Percentiles rank a stretch among this genome's conserved stretches.
Evolutionary conservation across 2,113 vertebrate genomes (phyloP).

Genomic region (Oenanthe melanoleuca): DNA sequence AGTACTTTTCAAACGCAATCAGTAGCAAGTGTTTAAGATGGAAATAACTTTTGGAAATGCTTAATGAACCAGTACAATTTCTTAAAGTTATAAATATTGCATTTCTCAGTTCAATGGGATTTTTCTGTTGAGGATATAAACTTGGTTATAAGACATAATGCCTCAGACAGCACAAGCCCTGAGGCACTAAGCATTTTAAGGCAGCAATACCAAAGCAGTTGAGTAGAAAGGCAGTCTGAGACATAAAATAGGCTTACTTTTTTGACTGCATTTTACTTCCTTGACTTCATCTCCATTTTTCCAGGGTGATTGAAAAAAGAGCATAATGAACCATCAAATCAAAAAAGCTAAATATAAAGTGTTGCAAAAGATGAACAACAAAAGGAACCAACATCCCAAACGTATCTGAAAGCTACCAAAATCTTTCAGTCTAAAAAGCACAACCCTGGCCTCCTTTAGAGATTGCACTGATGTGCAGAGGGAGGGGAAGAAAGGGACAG

Average conservation of each 20-base stretch:
- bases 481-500: background rate
- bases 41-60: background rate
- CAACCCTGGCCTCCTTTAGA: background rate
- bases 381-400: background rate
- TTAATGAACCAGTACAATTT: background rate
- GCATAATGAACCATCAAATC: background rate
- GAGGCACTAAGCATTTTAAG: background rate
- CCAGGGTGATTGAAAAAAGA: background rate
- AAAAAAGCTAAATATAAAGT: background rate
- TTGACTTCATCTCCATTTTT: background rate
- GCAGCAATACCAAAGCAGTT: background rate
- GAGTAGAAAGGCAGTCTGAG: background rate
- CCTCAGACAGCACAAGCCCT: background rate
- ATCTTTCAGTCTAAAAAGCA: background rate
- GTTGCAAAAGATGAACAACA: background rate
- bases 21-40: background rate
- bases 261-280: background rate
- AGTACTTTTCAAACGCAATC: background rate
- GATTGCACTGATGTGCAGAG: background rate
- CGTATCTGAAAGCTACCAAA: background rate
- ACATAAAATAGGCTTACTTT: background rate
- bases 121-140: background rate
- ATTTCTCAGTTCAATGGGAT: background rate
- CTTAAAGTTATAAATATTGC: background rate
- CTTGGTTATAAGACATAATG: background rate